Base-by-base conservation (phyloP, 2,113 vertebrate genomes). In the Leucopternis melanops region DNA sequence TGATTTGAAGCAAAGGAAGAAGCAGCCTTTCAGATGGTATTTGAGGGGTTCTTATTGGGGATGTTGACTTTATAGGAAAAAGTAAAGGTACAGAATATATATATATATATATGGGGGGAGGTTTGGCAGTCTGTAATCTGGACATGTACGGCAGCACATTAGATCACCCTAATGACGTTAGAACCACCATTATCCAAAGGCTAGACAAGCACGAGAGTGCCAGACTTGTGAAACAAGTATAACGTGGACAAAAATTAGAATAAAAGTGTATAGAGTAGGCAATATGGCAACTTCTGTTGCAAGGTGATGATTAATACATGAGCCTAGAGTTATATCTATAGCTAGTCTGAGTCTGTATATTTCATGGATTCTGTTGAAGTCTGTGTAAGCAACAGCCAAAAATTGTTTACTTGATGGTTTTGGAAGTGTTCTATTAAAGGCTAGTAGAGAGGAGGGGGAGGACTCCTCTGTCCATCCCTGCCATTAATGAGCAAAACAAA, bases 231-330 rank as follows among this genome's bases (percentile, higher is more conserved):
- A 65, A 81, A 74, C 8, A 58, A 72, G 16, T 52, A 1, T 36
- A 57, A 44, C 0, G 1, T 42, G 31, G 42, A 17, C 38, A 63
- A 38, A 91, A 93, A 50, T 0, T 2, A n/a, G 44, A 6, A 34
- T 72, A n/a, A 61, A 84, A 54, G 11, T 36, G 4, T 49, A 21
- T 52, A 27, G 27, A 77, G 58, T 47, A 89, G 54, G 49, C 89
- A 82, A 52, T 79, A 36, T 0, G 2, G 5, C 42, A 82, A 5
- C n/a, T 58, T 55, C 14, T 42, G 0, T 49, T 87, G 57, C 25
- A 5, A 15, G 27, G 26, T 72, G 32, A 11, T 59, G 34, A 27
- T 63, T 80, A 40, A n/a, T 73, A 16, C 13, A 2, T 54, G 27
- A 73, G 11, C 23, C 36, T 47, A 4, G 42, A 45, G 20, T 72